Conservation (phyloP, 2,113 vertebrate genomes). For the Leucopsar rothschildi region DNA sequence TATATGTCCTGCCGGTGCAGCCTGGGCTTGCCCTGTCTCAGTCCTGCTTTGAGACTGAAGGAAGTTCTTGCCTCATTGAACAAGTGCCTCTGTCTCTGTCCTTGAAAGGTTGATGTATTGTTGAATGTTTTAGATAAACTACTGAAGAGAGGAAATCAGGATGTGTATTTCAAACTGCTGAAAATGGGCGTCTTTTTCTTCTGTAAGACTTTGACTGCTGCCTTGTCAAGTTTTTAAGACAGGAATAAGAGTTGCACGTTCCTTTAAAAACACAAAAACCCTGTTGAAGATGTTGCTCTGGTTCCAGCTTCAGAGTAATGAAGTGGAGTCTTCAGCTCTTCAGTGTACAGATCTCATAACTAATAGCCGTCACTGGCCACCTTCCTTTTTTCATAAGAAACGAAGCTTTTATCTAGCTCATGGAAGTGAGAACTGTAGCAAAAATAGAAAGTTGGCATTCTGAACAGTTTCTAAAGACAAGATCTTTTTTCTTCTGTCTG, state of each 20-base stretch:
- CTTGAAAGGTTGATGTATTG: neutral
- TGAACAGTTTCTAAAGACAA: neutral
- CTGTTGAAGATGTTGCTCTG: neutral
- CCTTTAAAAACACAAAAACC: neutral
- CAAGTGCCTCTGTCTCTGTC: neutral
- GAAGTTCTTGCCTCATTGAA: neutral
- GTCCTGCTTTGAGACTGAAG: neutral
- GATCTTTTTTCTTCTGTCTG: neutral
- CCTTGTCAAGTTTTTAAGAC: neutral
- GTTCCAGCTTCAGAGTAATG: neutral
- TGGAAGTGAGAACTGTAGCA: neutral
- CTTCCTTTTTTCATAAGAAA: neutral
- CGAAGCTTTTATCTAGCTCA: neutral
- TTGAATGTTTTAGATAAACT: neutral
- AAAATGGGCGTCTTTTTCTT: neutral
- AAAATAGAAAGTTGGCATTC: neutral
- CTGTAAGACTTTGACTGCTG: neutral
- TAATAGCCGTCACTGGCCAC: neutral
- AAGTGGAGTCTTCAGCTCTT: neutral
- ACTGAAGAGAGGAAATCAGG: neutral
- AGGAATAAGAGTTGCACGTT: rapidly evolving
- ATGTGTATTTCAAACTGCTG: neutral
- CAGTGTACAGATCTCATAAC: neutral
- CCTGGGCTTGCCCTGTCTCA: neutral
- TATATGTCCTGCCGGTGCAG: rapidly evolving